Evolutionary conservation across 2,797 vertebrate species (phyloP).

Genomic region (Microctenopoma steveboyesi): DNA sequence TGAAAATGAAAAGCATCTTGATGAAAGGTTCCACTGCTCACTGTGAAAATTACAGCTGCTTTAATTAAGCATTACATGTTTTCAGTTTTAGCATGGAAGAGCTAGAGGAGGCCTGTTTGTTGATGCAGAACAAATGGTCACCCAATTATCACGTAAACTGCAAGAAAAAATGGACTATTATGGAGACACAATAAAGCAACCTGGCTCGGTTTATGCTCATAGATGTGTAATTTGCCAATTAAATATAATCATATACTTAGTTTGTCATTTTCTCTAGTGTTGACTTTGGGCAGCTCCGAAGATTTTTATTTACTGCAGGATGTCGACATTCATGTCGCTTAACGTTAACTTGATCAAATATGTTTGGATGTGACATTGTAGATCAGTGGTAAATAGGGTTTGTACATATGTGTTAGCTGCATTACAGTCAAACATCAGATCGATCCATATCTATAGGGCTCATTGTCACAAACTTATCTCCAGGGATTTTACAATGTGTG

Average conservation of each 20-base stretch:
- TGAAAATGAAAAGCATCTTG: not conserved
- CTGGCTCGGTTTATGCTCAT: not conserved
- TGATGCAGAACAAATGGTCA: slow-evolving; percentile 1
- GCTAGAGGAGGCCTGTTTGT: not conserved
- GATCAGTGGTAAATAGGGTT: not conserved
- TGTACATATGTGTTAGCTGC: not conserved
- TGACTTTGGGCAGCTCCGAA: not conserved
- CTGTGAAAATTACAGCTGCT: not conserved
- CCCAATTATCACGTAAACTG: not conserved
- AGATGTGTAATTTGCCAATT: not conserved
- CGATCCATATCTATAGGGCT: too few relatives aligned
- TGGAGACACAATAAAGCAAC: not conserved
- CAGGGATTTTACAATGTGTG: too few relatives aligned
- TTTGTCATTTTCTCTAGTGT: not conserved
- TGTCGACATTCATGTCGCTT: not conserved
- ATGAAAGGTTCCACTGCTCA: not conserved
- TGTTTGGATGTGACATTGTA: too few relatives aligned
- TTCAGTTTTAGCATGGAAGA: not conserved
- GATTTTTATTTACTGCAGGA: not conserved
- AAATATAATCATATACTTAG: not conserved
- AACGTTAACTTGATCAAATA: too few relatives aligned
- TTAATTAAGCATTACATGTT: not conserved
- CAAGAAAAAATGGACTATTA: not conserved
- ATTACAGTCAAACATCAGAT: too few relatives aligned
- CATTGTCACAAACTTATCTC: too few relatives aligned